Evolutionary conservation across 2,797 vertebrate species (phyloP).

Genomic region (Etheostoma nigrum): DNA sequence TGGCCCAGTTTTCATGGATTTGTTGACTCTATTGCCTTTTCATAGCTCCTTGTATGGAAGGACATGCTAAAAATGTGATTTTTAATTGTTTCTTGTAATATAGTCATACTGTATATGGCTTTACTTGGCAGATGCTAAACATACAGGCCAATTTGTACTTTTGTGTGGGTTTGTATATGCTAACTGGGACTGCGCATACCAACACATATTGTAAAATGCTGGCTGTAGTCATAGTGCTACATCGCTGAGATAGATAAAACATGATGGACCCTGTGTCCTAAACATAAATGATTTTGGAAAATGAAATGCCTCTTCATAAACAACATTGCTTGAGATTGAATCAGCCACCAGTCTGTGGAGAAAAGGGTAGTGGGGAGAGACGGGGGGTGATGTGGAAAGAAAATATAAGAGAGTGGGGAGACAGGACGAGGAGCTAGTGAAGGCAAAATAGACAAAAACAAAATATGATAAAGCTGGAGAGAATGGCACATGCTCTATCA

Average conservation of each 20-base stretch:
- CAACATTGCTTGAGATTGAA: conserved; percentile 73
- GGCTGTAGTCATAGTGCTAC: conserved; percentile 21
- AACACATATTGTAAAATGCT: neutral
- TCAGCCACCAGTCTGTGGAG: conserved; percentile 58
- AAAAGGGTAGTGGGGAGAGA: neutral
- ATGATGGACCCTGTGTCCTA: conserved; percentile 46
- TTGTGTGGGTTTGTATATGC: neutral
- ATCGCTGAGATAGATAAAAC: conserved; percentile 49
- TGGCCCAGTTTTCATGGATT: neutral
- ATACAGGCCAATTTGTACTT: neutral
- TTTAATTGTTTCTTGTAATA: conserved; percentile 15
- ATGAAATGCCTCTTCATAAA: conserved; percentile 69
- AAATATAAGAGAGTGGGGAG: conserved; percentile 11
- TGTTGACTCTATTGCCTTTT: neutral
- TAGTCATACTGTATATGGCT: neutral
- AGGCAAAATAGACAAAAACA: conserved; percentile 16
- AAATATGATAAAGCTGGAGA: conserved; percentile 15
- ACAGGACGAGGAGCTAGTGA: conserved; percentile 1
- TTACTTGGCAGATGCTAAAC: conserved; percentile 8
- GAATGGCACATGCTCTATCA: conserved; percentile 22
- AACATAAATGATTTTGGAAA: conserved; percentile 66
- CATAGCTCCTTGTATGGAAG: neutral
- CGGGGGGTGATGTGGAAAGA: neutral
- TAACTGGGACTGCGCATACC: neutral
- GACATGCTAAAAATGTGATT: neutral